These are phyloP conservation scores for Diorhabda sublineata DNA, from an alignment of 1,140 invertebrate genomes.

Conservation along the genomic window DNA sequence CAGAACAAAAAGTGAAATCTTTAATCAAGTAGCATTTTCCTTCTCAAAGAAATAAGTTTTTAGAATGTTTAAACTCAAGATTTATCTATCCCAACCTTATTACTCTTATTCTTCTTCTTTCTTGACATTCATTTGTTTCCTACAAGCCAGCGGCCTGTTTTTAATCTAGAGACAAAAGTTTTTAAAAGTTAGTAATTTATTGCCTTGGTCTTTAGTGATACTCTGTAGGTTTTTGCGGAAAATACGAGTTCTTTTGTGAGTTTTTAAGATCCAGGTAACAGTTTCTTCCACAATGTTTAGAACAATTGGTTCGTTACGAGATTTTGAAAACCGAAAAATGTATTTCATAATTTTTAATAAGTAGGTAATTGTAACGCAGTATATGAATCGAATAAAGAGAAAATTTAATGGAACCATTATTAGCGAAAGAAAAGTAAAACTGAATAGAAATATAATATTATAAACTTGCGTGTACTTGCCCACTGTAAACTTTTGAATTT, in stretches of 20 bases:
- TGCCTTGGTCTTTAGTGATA: constrained; percentile 20
- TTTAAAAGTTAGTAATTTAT: constrained; percentile 43
- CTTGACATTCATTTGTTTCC: constrained; percentile 45
- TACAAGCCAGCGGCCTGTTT: constrained; percentile 44
- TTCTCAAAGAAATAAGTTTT: constrained; percentile 29
- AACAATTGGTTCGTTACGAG: background rate
- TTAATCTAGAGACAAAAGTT: constrained; percentile 43
- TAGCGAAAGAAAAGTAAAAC: too few relatives aligned
- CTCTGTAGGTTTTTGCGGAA: constrained; percentile 20
- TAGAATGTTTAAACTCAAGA: constrained; percentile 35
- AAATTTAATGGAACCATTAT: too few relatives aligned
- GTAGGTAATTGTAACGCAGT: too few relatives aligned
- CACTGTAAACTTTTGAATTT: too few relatives aligned
- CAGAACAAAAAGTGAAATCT: constrained; percentile 33
- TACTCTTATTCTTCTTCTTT: constrained; percentile 43
- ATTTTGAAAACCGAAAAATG: background rate
- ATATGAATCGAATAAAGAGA: too few relatives aligned
- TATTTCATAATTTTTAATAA: too few relatives aligned
- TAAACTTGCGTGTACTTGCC: too few relatives aligned
- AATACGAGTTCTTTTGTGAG: constrained; percentile 21
- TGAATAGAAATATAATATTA: too few relatives aligned
- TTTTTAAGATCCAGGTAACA: constrained; percentile 19
- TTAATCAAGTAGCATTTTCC: constrained; percentile 32
- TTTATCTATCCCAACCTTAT: constrained; percentile 44
- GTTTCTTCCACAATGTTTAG: background rate